Evolutionary conservation across 2,797 vertebrate species (phyloP), one percentile per base, ranked within the genome.

Genomic region (Pangasius mekongensis): DNA sequence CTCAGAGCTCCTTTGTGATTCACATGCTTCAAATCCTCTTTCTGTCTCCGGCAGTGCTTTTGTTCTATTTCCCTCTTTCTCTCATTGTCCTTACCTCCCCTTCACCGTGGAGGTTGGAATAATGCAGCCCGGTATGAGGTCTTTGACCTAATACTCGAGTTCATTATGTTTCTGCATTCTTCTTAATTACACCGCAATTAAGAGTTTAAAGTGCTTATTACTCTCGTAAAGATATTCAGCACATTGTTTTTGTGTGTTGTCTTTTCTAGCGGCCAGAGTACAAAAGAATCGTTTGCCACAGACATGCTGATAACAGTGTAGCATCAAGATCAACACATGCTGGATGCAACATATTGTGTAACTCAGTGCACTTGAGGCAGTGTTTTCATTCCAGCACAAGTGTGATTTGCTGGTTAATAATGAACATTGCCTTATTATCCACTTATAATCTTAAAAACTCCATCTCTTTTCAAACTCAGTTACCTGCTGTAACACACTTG

Each of bases 91-190:
- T 73, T 74, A 60, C 9, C 33, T 74, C 69, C 11, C 30, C 69
- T 83, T 67, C 82, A 67, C 82, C 67, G n/a, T 39, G 43, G 66
- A 39, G 90, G 30, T 69, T 88, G 74, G 36, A 89, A 85, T 92
- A 92, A 91, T 92, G 74, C 52, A 86, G 52, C 89, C 87, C 87
- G n/a, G 86, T 88, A 83, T 87, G 91, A 85, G 89, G 60, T 87
- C 84, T 82, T 88, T 90, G 85, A 83, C 78, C 67, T 87, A 49
- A 82, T 85, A 83, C 81, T 83, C 62, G 66, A 82, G 84, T 67
- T 85, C 77, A 90, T 92, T 87, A 85, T 85, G 73, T 39, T 52
- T 88, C 77, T 71, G 60, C 82, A 85, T 56, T 33, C 33, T 77
- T 86, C 82, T 87, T 87, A 92, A 92, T 90, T 91, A 90, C 87